These are phyloP conservation scores for Chalcis sispes DNA, from an alignment of 2,888 invertebrate species.

Conservation along the genomic window DNA sequence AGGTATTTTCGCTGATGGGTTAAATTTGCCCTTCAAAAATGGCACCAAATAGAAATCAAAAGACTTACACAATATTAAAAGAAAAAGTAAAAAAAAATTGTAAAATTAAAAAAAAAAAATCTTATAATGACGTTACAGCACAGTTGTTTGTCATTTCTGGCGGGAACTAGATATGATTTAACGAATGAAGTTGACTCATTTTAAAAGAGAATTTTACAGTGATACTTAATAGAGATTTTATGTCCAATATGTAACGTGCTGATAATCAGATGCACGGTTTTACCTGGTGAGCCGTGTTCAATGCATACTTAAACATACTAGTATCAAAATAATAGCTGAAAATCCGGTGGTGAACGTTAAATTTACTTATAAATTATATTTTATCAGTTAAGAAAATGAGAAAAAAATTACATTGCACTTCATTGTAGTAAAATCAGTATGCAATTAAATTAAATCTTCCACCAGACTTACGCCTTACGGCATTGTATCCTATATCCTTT, in stretches of 20 bases:
- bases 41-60: constrained; percentile 30
- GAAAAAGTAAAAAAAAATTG: constrained; percentile 41
- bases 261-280: constrained; percentile 39
- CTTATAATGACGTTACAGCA: constrained; percentile 46
- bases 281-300: constrained; percentile 37
- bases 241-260: constrained; percentile 47
- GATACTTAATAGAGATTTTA: constrained; percentile 55
- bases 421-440: constrained; percentile 60
- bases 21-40: constrained; percentile 27
- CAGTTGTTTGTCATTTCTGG: constrained; percentile 56
- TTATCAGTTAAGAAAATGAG: constrained; percentile 49
- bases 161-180: constrained; percentile 56
- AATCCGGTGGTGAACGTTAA: constrained; percentile 48
- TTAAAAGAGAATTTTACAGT: constrained; percentile 42
- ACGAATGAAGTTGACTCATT: constrained; percentile 51
- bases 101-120: constrained; percentile 31
- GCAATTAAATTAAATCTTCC: constrained; percentile 64
- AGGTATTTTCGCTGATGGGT: constrained; percentile 44
- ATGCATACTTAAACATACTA: constrained; percentile 51
- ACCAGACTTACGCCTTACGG: constrained; percentile 83
- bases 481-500: constrained; percentile 79
- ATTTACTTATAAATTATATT: constrained; percentile 56
- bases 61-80: constrained; percentile 18
- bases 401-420: constrained; percentile 57
- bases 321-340: constrained; percentile 40